Base-by-base conservation (phyloP, 2,888 invertebrate genomes). In the Caenorhabditis sp. region DNA sequence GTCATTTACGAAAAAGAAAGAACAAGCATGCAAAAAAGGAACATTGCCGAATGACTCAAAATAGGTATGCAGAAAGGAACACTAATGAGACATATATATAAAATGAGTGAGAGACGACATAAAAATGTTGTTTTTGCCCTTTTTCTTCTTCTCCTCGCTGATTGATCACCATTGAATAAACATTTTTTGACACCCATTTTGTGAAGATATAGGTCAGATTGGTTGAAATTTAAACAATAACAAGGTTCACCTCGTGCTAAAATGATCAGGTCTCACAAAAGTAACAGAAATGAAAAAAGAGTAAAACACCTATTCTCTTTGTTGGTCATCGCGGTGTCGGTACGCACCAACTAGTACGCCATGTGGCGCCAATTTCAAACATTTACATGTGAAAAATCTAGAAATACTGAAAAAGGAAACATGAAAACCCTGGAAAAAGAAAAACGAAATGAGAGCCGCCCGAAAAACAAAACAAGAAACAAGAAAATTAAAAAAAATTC, bases 161-260 rank as follows among this genome's bases (percentile, higher is more conserved):
- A 43, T 43, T 43, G 43, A 43, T 43, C 43, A 43, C 43, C 43
- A 43, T 43, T 12, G 43, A 43, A 43, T 43, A 52, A 52, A 52
- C 52, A 52, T 52, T 52, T 52, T 50, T 21, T 52, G 23, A 52
- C 52, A 52, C 23, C 52, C n/a, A 52, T 10, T 43, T 43, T 43
- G 4, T 43, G 43, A 10, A 43, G 43, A 43, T 43, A 10, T 43
- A 43, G 43, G 43, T 43, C 43, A 43, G 17, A 43, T 43, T 43
- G 17, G 17, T 31, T 31, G 5, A 7, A 31, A 31, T 31, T 10
- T 31, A 31, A 31, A 31, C 31, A 31, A 31, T 10, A 31, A 31
- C 4, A 31, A 31, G n/a, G n/a, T 31, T 31, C 10, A 31, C 31
- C 31, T 31, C 10, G 17, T 17, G 17, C 43, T 14, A 43, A 43